phyloP scores from a whole-genome alignment of 2,797 vertebrate genomes.

The Chaetophractus vellerosus region DNA sequence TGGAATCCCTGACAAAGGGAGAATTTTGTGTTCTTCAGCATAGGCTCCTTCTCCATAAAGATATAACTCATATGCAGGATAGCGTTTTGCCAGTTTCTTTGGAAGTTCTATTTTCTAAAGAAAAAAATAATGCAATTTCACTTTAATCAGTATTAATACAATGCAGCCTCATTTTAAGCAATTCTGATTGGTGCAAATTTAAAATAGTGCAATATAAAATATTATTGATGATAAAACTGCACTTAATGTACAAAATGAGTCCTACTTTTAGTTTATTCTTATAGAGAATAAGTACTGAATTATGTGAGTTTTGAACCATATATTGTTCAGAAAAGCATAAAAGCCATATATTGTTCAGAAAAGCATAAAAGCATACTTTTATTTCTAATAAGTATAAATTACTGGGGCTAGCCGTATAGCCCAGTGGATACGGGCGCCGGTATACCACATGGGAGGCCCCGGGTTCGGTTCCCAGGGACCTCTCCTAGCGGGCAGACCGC shows the following conservation, averaged over 20 bases:
- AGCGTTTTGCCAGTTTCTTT: conserved; percentile 93
- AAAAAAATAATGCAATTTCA: conserved; percentile 20
- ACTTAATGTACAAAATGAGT: conserved; percentile 24
- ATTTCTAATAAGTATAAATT: conserved; percentile 58
- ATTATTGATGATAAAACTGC: conserved; percentile 42
- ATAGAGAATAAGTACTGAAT: conserved; percentile 11
- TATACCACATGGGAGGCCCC: no score
- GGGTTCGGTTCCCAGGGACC: no score
- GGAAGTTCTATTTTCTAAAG: conserved; percentile 95
- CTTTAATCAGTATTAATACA: conserved; percentile 61
- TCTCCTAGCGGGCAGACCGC: no score
- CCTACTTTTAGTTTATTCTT: conserved; percentile 4
- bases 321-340: conserved; percentile 41
- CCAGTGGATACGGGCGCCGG: no score
- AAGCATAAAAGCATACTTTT: conserved; percentile 33
- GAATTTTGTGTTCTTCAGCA: conserved; percentile 94
- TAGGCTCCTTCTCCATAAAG: conserved; percentile 97
- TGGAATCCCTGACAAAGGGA: conserved; percentile 95
- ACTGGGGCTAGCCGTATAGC: no score
- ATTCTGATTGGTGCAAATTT: conserved; percentile 36
- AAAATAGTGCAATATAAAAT: conserved; percentile 47
- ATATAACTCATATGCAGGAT: conserved; percentile 96
- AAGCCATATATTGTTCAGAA: not conserved
- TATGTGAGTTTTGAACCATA: conserved; percentile 43
- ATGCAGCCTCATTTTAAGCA: not conserved